Evolutionary conservation across 2,113 vertebrate genomes (phyloP).

Genomic region (Oryzias melastigma): DNA sequence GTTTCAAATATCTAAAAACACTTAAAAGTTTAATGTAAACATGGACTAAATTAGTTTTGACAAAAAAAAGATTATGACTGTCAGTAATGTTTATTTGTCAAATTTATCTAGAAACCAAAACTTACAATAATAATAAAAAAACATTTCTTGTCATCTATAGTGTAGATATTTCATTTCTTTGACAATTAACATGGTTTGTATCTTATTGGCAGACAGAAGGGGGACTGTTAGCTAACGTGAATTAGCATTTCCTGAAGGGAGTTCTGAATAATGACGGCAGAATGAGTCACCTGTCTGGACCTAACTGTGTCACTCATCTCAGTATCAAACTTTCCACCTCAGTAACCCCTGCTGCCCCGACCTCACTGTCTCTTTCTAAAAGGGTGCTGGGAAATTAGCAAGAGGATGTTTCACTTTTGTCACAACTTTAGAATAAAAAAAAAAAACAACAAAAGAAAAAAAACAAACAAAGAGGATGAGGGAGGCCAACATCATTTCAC

Average conservation of each 20-base stretch:
- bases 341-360: constrained; percentile 33
- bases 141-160: too few relatives aligned
- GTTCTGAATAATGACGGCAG: neutral
- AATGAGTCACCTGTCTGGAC: neutral
- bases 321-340: neutral
- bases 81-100: too few relatives aligned
- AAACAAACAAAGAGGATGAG: constrained; percentile 28
- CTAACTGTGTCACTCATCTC: neutral
- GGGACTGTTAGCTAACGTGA: neutral
- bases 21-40: too few relatives aligned
- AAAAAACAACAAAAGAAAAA: neutral
- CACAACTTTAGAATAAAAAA: constrained; percentile 53
- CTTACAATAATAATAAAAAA: too few relatives aligned
- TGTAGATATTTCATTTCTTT: too few relatives aligned
- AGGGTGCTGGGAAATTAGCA: constrained; percentile 66
- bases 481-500: constrained; percentile 63
- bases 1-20: too few relatives aligned
- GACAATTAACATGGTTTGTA: too few relatives aligned
- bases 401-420: constrained; percentile 61
- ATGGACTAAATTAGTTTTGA: too few relatives aligned
- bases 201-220: too few relatives aligned
- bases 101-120: too few relatives aligned
- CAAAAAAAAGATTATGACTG: too few relatives aligned
- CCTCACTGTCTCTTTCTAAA: constrained; percentile 59
- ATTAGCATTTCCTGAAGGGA: neutral